Evolutionary conservation across 2,888 invertebrate genomes (phyloP), one percentile per base, ranked within the genome.

Genomic region (Yponomeuta plumbellus): DNA sequence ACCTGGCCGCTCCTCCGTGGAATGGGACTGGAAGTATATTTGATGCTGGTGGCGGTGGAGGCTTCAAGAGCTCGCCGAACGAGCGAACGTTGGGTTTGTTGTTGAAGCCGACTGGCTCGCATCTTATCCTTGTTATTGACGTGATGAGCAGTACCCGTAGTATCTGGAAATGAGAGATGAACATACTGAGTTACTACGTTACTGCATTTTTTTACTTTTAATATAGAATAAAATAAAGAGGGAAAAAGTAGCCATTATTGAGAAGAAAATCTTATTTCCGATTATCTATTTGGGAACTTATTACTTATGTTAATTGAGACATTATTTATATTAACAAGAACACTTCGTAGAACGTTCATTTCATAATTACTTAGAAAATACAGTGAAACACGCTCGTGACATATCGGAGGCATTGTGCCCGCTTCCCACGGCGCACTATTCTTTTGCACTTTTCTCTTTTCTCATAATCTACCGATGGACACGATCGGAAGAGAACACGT

Each of bases 401-500:
- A 83, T 85, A 85, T 83, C 81, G 78, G 75, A 76, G 79, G 80
- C 75, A 87, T 85, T 81, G 88, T 88, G 74, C 73, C 39, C 63
- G 72, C 71, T 87, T 90, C 89, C 80, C 90, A 90, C 88, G 86
- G 78, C 70, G 21, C 76, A 75, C 81, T 78, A 86, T 89, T 88
- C 88, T 86, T n/a, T 86, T 84, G 74, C 76, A 84, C 86, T 85
- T 90, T 89, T 90, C 90, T 90, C 88, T 90, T 89, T 89, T 89
- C 88, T 84, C 88, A 86, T 88, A 83, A 79, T 78, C 74, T 74
- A 74, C 79, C 79, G 79, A 85, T 81, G 78, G 76, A 76, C 73
- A 80, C 79, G 76, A 84, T 85, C 85, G 83, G 83, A 84, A 85
- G 84, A 77, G 74, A 72, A 75, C 72, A 74, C 74, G 74, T 76